Conservation (phyloP, 1,140 invertebrate species). For the Sycophaga agraensis region DNA sequence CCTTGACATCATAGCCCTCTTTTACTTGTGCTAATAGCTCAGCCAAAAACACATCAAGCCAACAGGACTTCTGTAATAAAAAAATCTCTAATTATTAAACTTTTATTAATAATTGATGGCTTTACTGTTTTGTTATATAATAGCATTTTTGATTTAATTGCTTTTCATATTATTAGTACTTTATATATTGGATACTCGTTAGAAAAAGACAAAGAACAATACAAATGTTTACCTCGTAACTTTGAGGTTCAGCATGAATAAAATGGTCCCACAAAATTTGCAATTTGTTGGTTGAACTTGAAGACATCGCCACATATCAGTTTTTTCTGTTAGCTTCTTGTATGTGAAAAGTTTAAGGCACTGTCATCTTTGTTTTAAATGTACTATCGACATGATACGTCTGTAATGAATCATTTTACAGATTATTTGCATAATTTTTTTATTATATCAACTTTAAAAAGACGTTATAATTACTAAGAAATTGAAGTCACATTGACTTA, state of each 20-base stretch:
- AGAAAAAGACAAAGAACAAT: too few species aligned
- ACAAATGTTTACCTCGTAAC: slow-evolving; percentile 58
- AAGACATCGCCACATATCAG: slow-evolving; percentile 37
- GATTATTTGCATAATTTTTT: background rate
- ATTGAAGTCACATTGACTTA: background rate
- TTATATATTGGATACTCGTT: too few species aligned
- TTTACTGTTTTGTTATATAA: too few species aligned
- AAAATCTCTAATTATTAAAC: too few species aligned
- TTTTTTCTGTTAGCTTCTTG: background rate
- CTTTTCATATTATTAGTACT: too few species aligned
- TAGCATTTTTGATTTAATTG: too few species aligned
- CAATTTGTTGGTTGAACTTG: slow-evolving; percentile 38
- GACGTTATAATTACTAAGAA: background rate
- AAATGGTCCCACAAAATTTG: slow-evolving; percentile 62
- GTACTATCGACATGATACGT: background rate
- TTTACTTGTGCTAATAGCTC: slow-evolving; percentile 64
- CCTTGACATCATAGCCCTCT: slow-evolving; percentile 61
- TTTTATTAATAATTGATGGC: too few species aligned
- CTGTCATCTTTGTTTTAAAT: slow-evolving; percentile 14
- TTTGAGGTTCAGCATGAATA: slow-evolving; percentile 62
- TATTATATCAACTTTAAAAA: background rate
- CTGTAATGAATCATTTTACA: slow-evolving; percentile 1
- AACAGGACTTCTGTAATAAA: slow-evolving; percentile 66
- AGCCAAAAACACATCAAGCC: slow-evolving; percentile 67
- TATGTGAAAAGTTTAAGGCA: slow-evolving; percentile 5